Base-by-base conservation (phyloP, 2,113 vertebrate genomes). In the Axis porcinus region DNA sequence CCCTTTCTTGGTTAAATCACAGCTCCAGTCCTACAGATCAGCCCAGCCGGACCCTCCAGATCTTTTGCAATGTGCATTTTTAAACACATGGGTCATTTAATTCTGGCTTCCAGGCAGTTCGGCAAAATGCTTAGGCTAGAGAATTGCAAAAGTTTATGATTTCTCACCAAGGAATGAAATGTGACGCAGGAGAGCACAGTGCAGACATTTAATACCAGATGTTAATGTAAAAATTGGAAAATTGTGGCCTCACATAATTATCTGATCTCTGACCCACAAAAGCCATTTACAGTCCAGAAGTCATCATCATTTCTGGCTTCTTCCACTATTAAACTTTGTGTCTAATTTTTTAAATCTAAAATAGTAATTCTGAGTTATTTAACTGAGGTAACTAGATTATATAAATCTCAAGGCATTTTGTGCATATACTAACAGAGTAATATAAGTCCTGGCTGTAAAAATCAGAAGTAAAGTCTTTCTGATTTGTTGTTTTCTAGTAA, bases 131-230 rank as follows among this genome's bases (percentile, higher is more conserved):
- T 97, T 93, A 87, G 78, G 74, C 86, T 96, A 57, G 33, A 96
- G 33, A 97, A 97, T 98, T 98, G 93, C 98, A 98, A 98, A 98
- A 98, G 97, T 97, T 89, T 86, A 86, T 98, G 97, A 96, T 95
- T 98, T 95, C 94, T 98, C 93, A 81, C 93, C 15, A 0, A 98
- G 96, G 97, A 97, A 97, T 98, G 95, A 93, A 91, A 97, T 94
- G 50, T 98, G 97, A 98, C 57, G 81, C 97, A 98, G 95, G 55
- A 95, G 58, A 89, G 88, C 64, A 74, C 97, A 97, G 57, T 95
- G 79, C 23, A 81, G 91, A 90, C 86, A 79, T 97, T 97, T 93
- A 98, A 78, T 14, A 76, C 95, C 98, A 98, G 96, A 98, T 98
- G 97, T 98, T 94, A 97, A 94, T 90, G 54, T 79, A 97, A 97